These are phyloP conservation scores for Onchidella celtica DNA, from an alignment of 2,888 invertebrate species.

Conservation along the genomic window DNA sequence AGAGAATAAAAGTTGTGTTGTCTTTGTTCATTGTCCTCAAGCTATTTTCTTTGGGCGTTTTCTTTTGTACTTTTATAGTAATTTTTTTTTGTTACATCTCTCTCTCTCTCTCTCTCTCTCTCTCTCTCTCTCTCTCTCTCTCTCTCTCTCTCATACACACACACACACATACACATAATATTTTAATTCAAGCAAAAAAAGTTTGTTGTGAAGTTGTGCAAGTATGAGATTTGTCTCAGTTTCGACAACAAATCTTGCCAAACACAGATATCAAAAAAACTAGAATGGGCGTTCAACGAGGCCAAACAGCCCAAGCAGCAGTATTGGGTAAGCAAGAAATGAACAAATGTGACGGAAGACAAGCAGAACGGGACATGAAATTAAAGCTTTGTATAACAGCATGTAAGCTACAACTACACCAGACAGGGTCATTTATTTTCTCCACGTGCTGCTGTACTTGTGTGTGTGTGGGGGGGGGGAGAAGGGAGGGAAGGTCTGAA, in stretches of 20 bases:
- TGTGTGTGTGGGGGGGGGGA: no score
- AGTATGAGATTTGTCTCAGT: neutral
- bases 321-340: no score
- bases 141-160: neutral
- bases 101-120: constrained; percentile 26
- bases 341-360: no score
- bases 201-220: neutral
- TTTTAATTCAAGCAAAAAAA: neutral
- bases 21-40: no score
- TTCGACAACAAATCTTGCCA: neutral
- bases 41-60: neutral
- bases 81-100: neutral
- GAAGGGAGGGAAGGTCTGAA: no score
- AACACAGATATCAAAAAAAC: neutral
- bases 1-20: no score
- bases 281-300: neutral
- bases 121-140: constrained; percentile 33
- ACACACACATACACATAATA: neutral
- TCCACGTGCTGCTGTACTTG: no score
- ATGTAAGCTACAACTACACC: no score
- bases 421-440: no score
- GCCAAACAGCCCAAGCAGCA: no score
- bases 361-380: no score
- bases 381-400: no score
- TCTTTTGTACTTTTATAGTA: neutral